Base-by-base conservation (phyloP, 2,888 invertebrate species). In the Chouioia cunea region DNA sequence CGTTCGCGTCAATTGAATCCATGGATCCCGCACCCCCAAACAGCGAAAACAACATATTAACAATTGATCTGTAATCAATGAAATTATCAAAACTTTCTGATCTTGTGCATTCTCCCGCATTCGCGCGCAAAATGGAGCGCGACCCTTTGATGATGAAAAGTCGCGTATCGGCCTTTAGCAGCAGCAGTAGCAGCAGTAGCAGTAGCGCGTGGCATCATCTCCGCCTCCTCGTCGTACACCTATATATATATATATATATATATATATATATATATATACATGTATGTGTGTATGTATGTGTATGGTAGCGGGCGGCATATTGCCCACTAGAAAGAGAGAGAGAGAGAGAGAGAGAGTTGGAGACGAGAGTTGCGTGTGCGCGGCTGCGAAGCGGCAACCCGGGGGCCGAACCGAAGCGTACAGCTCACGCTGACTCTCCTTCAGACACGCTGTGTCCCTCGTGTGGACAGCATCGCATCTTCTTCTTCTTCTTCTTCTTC, bases 391-490 rank as follows among this genome's bases (percentile, higher is more conserved):
- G 12, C 4, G 43, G 18, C 75, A 73, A 73, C 74, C 74, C 74
- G 18, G 57, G 70, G 52, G 66, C 66, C 52, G 60, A 56, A 27
- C 56, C 47, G 36, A 60, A 64, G 64, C 36, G 20, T n/a, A n/a
- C n/a, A n/a, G n/a, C 36, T 43, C 60, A 50, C 65, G 56, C 52
- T 12, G 36, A n/a, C n/a, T n/a, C n/a, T n/a, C 36, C 6, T 73
- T 77, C 80, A 79, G 79, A 80, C 76, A 75, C 77, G 76, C 77
- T 76, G 77, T 78, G 79, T 82, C 82, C 82, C 79, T 79, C 77
- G 79, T 77, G 78, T 79, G 80, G 78, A 79, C 78, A 81, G 76
- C 79, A 78, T 80, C 73, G 65, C 63, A 60, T 36, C 43, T n/a
- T 23, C 18, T 48, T 44, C 50, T 48, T 52, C 59, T 18, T 18